Evolutionary conservation across 2,888 invertebrate genomes (phyloP).

Genomic region (Spisula subtruncata): DNA sequence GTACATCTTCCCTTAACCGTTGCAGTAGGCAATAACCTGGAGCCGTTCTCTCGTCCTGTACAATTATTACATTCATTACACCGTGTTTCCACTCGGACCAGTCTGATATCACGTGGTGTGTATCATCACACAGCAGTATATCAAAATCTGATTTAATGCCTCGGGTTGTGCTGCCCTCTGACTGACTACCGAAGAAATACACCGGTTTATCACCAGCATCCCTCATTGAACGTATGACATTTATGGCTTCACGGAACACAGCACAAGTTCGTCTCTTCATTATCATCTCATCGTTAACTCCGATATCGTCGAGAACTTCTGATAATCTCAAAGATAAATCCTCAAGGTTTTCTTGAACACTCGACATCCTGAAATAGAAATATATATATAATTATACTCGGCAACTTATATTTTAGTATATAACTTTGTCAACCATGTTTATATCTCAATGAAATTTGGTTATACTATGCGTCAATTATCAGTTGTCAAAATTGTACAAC

Average conservation of each 20-base stretch:
- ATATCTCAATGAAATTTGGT: no score
- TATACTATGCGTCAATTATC: no score
- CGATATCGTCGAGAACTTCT: conserved; percentile 17
- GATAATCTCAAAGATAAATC: neutral
- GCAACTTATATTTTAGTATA: no score
- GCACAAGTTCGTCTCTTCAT: neutral
- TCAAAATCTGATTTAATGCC: conserved; percentile 19
- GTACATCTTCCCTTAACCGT: neutral
- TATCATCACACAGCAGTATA: neutral
- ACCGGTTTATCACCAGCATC: neutral
- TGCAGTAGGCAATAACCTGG: conserved; percentile 36
- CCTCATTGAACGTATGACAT: neutral
- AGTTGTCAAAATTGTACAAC: no score
- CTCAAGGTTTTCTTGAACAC: neutral
- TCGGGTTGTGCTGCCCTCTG: conserved; percentile 39
- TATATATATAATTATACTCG: no score
- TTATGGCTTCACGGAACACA: neutral
- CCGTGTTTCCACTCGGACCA: neutral
- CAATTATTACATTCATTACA: neutral
- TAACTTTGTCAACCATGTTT: no score
- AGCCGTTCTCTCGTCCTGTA: conserved; percentile 26
- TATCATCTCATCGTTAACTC: neutral
- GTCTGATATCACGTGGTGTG: conserved; percentile 20
- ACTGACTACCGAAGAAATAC: conserved; percentile 47
- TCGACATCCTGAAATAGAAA: neutral